These are phyloP conservation scores for Prunella himalayana DNA, from an alignment of 2,113 vertebrate genomes.

Conservation along the genomic window DNA sequence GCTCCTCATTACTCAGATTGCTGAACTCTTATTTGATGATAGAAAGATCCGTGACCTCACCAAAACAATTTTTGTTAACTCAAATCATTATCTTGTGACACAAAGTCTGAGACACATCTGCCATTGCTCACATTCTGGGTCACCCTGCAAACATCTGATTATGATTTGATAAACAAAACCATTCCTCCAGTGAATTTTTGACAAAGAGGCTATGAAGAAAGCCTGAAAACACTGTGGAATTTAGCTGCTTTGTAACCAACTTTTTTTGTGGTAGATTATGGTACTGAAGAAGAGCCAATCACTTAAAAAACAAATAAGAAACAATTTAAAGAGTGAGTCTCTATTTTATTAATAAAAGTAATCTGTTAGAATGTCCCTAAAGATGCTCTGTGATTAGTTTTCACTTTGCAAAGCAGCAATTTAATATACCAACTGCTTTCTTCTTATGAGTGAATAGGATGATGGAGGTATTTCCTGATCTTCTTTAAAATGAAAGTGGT, in stretches of 20 bases:
- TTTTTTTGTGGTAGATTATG: not conserved
- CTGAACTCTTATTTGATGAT: constrained; percentile 20
- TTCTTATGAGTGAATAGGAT: not conserved
- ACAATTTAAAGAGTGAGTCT: not conserved
- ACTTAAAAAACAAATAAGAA: not conserved
- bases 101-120: constrained; percentile 1
- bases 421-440: not conserved
- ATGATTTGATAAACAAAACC: constrained; percentile 41
- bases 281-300: not conserved
- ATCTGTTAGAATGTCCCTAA: not conserved
- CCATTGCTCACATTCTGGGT: constrained; percentile 20
- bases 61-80: constrained; percentile 35
- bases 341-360: not conserved
- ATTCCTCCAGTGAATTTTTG: constrained; percentile 32
- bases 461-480: not conserved
- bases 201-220: not conserved
- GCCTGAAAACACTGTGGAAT: not conserved
- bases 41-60: not conserved
- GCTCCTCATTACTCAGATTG: constrained; percentile 48
- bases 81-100: constrained; percentile 22
- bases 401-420: not conserved
- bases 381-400: not conserved
- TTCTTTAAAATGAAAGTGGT: not conserved
- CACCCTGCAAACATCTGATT: constrained; percentile 54
- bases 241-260: not conserved